Conservation (phyloP, 2,113 vertebrate genomes). For the Strix aluco region DNA sequence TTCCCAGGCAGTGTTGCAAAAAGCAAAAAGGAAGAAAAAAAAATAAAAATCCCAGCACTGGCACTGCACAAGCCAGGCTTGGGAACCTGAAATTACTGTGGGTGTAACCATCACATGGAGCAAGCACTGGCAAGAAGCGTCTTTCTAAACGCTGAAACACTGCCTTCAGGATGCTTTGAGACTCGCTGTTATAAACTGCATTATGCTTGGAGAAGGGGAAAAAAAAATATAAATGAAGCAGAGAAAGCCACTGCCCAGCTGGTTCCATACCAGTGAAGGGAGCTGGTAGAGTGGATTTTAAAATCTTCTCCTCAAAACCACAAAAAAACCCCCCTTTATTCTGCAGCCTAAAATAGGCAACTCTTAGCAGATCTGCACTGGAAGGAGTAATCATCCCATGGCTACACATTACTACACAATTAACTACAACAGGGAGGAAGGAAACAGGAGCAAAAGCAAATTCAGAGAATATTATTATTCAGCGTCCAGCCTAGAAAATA, state of each 20-base stretch:
- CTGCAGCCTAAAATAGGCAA: background rate
- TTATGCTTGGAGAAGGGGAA: background rate
- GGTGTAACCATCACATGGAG: background rate
- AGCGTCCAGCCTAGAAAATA: conserved; percentile 68
- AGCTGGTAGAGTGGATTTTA: background rate
- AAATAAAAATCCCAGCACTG: background rate
- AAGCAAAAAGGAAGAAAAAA: conserved; percentile 5
- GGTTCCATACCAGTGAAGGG: background rate
- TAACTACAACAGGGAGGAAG: conserved; percentile 50
- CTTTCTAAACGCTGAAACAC: background rate
- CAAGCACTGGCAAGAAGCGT: background rate
- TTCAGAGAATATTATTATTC: conserved; percentile 54
- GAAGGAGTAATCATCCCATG: background rate
- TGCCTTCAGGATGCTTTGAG: background rate
- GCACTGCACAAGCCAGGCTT: background rate
- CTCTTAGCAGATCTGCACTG: background rate
- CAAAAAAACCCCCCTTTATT: background rate
- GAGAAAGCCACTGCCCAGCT: background rate
- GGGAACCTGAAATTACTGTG: conserved; percentile 4
- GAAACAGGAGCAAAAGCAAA: conserved; percentile 62
- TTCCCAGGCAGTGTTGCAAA: conserved; percentile 72
- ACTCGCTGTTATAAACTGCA: background rate
- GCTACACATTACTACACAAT: background rate
- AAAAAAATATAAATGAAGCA: background rate
- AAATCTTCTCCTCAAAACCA: conserved; percentile 5